Evolutionary conservation across 1,140 invertebrate genomes (phyloP), one percentile per base, ranked within the genome.

Genomic region (Calycopis cecrops): DNA sequence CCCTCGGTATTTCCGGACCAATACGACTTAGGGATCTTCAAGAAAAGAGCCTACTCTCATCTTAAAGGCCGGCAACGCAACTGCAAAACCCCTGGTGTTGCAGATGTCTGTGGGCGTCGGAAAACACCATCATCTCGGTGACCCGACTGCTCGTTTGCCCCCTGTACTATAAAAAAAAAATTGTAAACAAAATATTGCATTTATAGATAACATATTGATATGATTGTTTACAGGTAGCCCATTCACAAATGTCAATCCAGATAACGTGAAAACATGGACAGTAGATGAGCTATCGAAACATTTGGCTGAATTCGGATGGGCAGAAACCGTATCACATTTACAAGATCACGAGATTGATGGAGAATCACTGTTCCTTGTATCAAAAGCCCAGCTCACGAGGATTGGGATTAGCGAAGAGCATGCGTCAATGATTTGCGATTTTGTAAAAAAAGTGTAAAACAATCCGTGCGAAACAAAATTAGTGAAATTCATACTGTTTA

Each of bases 331-430:
- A 4, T 60, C 73, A 42, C 55, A 73, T 8, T 63, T 86, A 11
- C 66, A 65, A 52, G 83, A 86, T 47, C 79, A 86, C 35, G 83
- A 86, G 52, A 79, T 86, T 1, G 83, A 86, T 18, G 83, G 83
- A 0, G 83, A 86, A 50, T 82, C 80, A 3, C 33, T 86, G 7
- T 72, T 74, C 28, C 48, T 86, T 0, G 83, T 84, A 0, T 76
- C 77, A 0, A 84, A 79, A 48, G 48, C 62, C 1, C 80, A 84
- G 59, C 55, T 86, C 3, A 10, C 75, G 0, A 66, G 59, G 0
- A 86, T 86, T 10, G 83, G 83, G 6, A 68, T 86, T 0, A 71
- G 66, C 2, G 83, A 84, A 21, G 57, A 65, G 4, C 75, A 84
- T 28, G 79, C 83, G 0, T 73, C 79, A 11, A 48, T 70, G 1